A percentile compares a stretch with the other conserved stretches of the same genome.
phyloP scores from a whole-genome alignment of 2,113 vertebrate species.

The Centropus bengalensis region DNA sequence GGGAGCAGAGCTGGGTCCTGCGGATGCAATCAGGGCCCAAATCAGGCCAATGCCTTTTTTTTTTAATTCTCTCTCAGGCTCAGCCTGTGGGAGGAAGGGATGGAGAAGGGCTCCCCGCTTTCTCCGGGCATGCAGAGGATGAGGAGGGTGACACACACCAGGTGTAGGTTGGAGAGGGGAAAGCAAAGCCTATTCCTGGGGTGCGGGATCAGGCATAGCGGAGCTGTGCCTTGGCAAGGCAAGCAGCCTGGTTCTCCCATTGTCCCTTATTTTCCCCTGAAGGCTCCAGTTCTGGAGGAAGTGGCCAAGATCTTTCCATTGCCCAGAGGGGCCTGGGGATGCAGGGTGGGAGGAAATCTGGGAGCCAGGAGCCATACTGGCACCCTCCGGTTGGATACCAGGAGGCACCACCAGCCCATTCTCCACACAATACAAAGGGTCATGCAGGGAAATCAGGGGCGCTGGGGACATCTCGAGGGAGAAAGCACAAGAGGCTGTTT shows the following conservation, averaged over 20 bases:
- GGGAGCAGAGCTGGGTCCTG: neutral
- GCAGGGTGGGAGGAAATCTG: neutral
- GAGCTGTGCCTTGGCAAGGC: neutral
- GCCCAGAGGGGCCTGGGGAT: neutral
- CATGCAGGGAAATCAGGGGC: neutral
- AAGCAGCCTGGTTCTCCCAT: neutral
- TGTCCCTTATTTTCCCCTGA: neutral
- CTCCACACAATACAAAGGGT: neutral
- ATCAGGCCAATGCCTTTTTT: neutral
- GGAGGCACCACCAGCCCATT: neutral
- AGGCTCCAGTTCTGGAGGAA: neutral
- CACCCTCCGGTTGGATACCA: neutral
- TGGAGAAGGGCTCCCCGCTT: neutral
- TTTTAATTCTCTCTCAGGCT: neutral
- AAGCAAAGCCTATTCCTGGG: rapidly evolving
- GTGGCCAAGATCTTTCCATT: neutral
- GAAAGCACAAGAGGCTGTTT: neutral
- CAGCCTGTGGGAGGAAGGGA: neutral
- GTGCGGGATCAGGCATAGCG: neutral
- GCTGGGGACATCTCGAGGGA: neutral
- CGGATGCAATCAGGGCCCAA: neutral
- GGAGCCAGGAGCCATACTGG: neutral
- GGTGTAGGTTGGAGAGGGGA: neutral
- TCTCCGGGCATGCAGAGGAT: neutral
- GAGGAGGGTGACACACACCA: neutral